Evolutionary conservation across 2,888 invertebrate genomes (phyloP).

Genomic region (Sinohyriopsis cumingii): DNA sequence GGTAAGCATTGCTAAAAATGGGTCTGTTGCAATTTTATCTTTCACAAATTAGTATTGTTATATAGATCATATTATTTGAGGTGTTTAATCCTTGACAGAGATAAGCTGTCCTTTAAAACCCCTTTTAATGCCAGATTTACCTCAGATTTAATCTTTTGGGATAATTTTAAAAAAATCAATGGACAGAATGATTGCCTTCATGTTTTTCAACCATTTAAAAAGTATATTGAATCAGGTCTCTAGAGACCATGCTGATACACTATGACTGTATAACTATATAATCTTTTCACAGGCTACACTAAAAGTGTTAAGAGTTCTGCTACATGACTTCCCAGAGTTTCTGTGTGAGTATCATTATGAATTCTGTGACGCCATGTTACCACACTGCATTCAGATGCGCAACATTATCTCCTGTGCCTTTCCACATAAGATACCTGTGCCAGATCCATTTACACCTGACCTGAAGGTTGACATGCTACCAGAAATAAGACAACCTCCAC

Average conservation of each 20-base stretch:
- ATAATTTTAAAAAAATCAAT: no score
- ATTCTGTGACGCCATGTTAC: constrained; percentile 99
- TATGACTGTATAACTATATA: no score
- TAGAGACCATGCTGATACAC: not conserved
- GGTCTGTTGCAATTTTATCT: no score
- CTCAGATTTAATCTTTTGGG: no score
- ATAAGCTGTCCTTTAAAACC: no score
- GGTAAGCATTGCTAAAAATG: constrained; percentile 74
- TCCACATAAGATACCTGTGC: constrained; percentile 97
- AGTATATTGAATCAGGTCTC: not conserved
- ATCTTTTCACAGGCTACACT: constrained; percentile 78
- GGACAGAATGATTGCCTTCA: not conserved
- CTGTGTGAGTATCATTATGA: no score
- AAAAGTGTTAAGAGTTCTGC: constrained; percentile 91
- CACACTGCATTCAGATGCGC: constrained; percentile 98
- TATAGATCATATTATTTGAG: no score
- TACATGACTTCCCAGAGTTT: constrained; percentile 99
- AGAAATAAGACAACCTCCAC: constrained; percentile 79
- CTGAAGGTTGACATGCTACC: constrained; percentile 78
- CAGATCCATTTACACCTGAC: constrained; percentile 98
- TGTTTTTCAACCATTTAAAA: not conserved
- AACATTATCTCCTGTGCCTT: constrained; percentile 98
- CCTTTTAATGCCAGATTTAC: no score
- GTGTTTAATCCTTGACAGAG: no score
- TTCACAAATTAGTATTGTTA: no score